phyloP scores from a whole-genome alignment of 2,113 vertebrate genomes.

The Pyxicephalus adspersus region DNA sequence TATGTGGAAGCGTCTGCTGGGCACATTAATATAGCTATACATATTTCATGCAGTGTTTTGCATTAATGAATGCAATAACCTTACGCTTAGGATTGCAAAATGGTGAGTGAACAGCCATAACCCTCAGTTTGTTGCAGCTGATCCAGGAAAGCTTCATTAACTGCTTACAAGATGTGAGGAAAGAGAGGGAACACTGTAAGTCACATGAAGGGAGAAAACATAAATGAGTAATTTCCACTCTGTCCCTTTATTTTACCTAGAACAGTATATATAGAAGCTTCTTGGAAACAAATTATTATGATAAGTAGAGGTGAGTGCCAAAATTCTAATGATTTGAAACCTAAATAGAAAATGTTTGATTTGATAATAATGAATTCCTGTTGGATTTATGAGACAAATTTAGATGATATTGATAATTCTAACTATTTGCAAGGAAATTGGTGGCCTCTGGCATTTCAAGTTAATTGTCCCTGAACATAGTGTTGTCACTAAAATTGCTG shows the following conservation, averaged over 20 bases:
- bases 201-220: neutral
- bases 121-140: neutral
- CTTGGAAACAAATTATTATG: no score
- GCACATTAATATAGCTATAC: slow-evolving; percentile 18
- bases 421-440: no score
- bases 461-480: no score
- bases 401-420: no score
- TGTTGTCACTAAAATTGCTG: no score
- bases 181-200: neutral
- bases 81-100: neutral
- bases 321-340: no score
- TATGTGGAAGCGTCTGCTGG: slow-evolving; percentile 13
- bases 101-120: slow-evolving; percentile 2
- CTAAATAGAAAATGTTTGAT: no score
- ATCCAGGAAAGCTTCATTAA: neutral
- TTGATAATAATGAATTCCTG: no score
- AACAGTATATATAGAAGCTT: neutral
- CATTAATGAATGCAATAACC: slow-evolving; percentile 36
- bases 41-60: slow-evolving; percentile 36
- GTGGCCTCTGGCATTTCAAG: no score
- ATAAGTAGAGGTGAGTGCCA: no score
- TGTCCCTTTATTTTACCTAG: neutral
- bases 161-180: neutral
- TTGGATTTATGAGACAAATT: no score
- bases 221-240: neutral